Percentiles rank a stretch among this genome's conserved stretches.
These are phyloP conservation scores for Pemphredon lugubris DNA, from an alignment of 2,888 invertebrate species.

Conservation along the genomic window DNA sequence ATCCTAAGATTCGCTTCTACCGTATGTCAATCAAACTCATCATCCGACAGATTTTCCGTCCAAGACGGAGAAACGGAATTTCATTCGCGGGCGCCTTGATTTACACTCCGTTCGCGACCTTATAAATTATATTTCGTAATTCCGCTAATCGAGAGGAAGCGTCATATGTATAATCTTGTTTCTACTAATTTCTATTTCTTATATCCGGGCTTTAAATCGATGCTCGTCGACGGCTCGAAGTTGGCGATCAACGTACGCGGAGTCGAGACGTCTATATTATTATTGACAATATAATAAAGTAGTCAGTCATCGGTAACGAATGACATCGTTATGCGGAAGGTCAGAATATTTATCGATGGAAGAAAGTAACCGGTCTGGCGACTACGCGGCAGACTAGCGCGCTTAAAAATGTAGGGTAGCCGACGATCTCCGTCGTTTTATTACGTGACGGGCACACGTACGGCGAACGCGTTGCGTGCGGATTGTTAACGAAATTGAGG, in stretches of 20 bases:
- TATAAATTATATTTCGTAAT: too few relatives aligned
- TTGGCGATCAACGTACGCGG: background rate
- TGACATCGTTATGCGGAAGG: constrained; percentile 50
- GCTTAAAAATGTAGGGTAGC: constrained; percentile 48
- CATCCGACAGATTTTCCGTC: too few relatives aligned
- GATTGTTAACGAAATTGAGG: constrained; percentile 62
- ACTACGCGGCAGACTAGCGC: constrained; percentile 50
- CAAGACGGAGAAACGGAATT: too few relatives aligned
- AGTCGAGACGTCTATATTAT: constrained; percentile 38
- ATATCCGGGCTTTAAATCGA: background rate
- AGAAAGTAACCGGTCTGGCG: constrained; percentile 58
- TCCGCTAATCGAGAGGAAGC: too few relatives aligned
- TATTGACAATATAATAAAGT: constrained; percentile 47
- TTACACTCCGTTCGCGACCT: too few relatives aligned
- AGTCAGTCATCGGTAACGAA: constrained; percentile 53
- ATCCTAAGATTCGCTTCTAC: too few relatives aligned
- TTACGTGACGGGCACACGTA: constrained; percentile 42
- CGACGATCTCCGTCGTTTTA: constrained; percentile 33
- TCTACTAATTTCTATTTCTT: background rate
- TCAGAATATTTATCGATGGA: constrained; percentile 55
- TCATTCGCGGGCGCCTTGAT: too few relatives aligned
- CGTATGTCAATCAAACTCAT: too few relatives aligned
- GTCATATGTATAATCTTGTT: too few relatives aligned
- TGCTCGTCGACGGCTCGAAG: too few relatives aligned
- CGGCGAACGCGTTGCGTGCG: constrained; percentile 51